phyloP scores from a whole-genome alignment of 2,888 invertebrate genomes.

The Xestobium rufovillosum region DNA sequence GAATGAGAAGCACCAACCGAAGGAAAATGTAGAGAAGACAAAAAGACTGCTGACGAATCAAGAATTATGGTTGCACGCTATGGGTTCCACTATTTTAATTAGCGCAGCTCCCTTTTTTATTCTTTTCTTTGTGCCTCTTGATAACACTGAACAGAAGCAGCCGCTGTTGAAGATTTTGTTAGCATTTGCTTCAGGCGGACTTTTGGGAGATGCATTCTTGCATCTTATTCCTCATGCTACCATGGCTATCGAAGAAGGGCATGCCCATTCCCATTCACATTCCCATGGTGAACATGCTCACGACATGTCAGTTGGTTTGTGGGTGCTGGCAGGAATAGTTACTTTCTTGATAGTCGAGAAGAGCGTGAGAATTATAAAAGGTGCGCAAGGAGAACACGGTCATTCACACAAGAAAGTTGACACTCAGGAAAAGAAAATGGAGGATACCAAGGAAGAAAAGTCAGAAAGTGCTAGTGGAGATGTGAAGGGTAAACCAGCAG shows the following conservation, averaged over 20 bases:
- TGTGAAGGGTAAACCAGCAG: constrained; percentile 28
- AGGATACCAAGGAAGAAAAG: constrained; percentile 25
- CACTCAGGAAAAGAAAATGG: constrained; percentile 18
- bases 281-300: constrained; percentile 54
- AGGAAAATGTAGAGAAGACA: constrained; percentile 10
- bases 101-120: constrained; percentile 93
- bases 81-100: constrained; percentile 86
- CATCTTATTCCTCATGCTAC: constrained; percentile 97
- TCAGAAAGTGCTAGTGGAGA: constrained; percentile 30
- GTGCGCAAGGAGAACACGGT: constrained; percentile 53
- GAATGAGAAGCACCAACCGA: constrained; percentile 27
- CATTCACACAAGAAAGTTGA: constrained; percentile 56
- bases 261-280: constrained; percentile 38
- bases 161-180: constrained; percentile 82
- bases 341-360: constrained; percentile 93
- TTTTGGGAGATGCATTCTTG: constrained; percentile 96
- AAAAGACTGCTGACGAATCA: constrained; percentile 22
- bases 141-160: constrained; percentile 75
- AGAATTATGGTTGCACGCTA: constrained; percentile 68
- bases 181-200: constrained; percentile 90
- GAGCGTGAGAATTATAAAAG: constrained; percentile 77
- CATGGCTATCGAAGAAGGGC: constrained; percentile 46
- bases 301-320: constrained; percentile 87
- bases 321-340: constrained; percentile 90
- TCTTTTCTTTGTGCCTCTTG: constrained; percentile 86